Evolutionary conservation across 2,888 invertebrate species (phyloP), one percentile per base, ranked within the genome.

Genomic region (Oscheius sp.): DNA sequence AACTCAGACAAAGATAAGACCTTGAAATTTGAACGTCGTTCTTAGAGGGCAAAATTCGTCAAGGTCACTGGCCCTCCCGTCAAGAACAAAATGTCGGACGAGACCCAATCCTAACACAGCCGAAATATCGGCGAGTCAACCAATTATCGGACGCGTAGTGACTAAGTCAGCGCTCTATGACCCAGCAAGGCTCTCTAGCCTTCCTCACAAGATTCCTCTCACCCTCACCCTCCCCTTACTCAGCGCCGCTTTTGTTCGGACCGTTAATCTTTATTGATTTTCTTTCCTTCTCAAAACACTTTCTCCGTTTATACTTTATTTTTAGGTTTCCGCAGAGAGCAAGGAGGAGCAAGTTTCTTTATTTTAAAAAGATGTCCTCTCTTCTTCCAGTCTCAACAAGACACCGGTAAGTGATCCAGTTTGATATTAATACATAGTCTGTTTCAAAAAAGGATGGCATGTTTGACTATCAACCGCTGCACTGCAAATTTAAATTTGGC

Each of bases 11-110:
- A 48, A 48, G n/a, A 33, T 34, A 17, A 20, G 33, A 34, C 55
- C 55, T 55, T 55, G 55, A 34, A 23, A 55, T 55, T 33, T 37
- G 55, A 55, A 55, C 55, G 34, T 17, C 12, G 25, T 4, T 12
- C 17, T 25, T 20, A 25, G 25, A 48, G 48, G 48, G 8, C 8
- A 37, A 37, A 37, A 37, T 37, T 37, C 15, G 37, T 37, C 15
- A 37, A 37, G 15, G 37, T 10, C 37, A 10, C 15, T 15, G 8
- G 37, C 8, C 15, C 15, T 15, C 15, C 8, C 37, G 37, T 37
- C 15, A 15, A 10, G 37, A 37, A 8, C 8, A 37, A 37, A 37
- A 37, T 37, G 8, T 37, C 15, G 37, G 8, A 37, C 37, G 37
- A 8, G 37, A 15, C 8, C 8, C 23, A 12, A 3, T 3, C 17